A percentile compares a stretch with the other conserved stretches of the same genome.
These are phyloP conservation scores for Crocallis elinguaria DNA, from an alignment of 2,888 invertebrate species.

Conservation along the genomic window DNA sequence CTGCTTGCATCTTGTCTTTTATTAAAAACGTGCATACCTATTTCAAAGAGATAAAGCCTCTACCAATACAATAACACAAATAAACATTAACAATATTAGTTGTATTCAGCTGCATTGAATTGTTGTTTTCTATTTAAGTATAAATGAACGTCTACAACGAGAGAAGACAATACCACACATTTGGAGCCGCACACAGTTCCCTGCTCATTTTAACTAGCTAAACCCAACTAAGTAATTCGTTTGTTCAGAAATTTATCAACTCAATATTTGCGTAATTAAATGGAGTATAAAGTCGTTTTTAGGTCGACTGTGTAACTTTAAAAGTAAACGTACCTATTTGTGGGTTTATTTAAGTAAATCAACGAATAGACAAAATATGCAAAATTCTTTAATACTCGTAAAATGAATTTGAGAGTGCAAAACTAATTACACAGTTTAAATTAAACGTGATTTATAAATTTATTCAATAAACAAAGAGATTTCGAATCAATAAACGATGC, in stretches of 20 bases:
- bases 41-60: slow-evolving; percentile 36
- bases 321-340: too few relatives aligned
- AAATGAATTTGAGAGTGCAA: too few relatives aligned
- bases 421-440: too few relatives aligned
- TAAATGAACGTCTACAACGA: too few relatives aligned
- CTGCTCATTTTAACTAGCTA: slow-evolving; percentile 4
- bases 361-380: too few relatives aligned
- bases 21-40: slow-evolving; percentile 20
- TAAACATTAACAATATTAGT: neutral
- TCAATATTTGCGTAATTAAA: too few relatives aligned
- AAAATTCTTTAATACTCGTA: too few relatives aligned
- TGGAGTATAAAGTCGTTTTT: too few relatives aligned
- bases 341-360: too few relatives aligned
- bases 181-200: slow-evolving; percentile 2
- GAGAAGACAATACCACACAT: slow-evolving; percentile 3
- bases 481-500: slow-evolving; percentile 7
- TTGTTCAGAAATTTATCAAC: neutral
- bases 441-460: too few relatives aligned
- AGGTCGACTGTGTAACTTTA: too few relatives aligned
- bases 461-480: neutral
- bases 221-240: slow-evolving; percentile 7
- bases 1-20: slow-evolving; percentile 38
- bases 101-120: neutral
- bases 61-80: slow-evolving; percentile 40
- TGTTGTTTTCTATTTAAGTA: too few relatives aligned